phyloP scores from a whole-genome alignment of 2,888 invertebrate genomes.

The Oasisia sp. region DNA sequence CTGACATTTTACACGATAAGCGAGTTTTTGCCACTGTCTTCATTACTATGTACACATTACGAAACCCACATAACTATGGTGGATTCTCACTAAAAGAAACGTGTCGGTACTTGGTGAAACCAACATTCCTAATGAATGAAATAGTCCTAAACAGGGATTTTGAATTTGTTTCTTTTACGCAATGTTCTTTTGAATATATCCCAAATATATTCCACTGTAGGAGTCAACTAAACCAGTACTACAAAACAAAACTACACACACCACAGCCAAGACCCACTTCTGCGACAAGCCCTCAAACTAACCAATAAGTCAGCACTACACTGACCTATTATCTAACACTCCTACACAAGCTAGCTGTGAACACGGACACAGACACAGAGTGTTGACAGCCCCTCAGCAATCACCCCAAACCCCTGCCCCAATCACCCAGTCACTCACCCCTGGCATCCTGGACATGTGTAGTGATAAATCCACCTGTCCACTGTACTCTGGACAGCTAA shows the following conservation, averaged over 20 bases:
- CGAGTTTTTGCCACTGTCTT: neutral
- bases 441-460: constrained; percentile 1
- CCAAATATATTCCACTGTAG: no score
- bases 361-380: neutral
- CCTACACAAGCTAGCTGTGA: neutral
- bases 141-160: no score
- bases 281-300: neutral
- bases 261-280: no score
- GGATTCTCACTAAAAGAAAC: no score
- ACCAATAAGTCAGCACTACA: neutral
- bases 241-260: no score
- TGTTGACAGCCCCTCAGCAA: neutral
- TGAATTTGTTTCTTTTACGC: no score
- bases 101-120: no score
- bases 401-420: neutral
- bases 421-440: neutral
- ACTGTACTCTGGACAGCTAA: neutral
- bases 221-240: no score
- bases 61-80: neutral
- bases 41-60: neutral
- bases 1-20: neutral
- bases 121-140: no score
- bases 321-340: neutral
- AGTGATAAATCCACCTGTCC: neutral
- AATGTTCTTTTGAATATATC: no score